Base-by-base conservation (phyloP, 1,140 invertebrate genomes). In the Delia radicum region DNA sequence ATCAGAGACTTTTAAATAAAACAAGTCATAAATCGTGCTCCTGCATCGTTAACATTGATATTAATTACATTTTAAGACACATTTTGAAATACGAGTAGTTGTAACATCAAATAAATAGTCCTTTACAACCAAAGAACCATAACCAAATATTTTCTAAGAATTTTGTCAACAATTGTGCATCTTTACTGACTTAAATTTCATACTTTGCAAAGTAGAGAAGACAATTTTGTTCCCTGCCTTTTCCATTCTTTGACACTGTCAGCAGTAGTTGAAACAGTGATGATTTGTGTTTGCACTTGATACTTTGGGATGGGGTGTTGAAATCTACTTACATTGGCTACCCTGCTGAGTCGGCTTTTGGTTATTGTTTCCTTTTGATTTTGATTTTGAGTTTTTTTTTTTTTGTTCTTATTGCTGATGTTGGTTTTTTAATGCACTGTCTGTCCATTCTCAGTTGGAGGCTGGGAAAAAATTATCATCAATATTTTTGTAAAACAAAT, bases 111-210 rank as follows among this genome's bases (percentile, higher is more conserved):
- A 33, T 10, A 33, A 33, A 33, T 33, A n/a, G 33, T 33, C 33
- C 33, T 33, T 33, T 10, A 10, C 10, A 15, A 15, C n/a, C 24
- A 18, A 7, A 18, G 48, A 55, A 55, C 48, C 29, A 69, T 65
- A 65, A 65, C 62, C 29, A 69, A 69, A 69, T 69, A 69, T 69
- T 69, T 69, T 69, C 65, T 24, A 15, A 69, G 65, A 69, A 69
- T 69, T 69, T 69, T 69, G 29, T 69, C 29, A 69, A 69, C 29
- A 69, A 69, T 37, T 69, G 62, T 63, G 26, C 24, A 27, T 37
- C n/a, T 29, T 31, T 21, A 6, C 13, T 13, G 12, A 15, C 4
- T 42, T 42, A 21, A 21, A 55, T 55, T 18, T 55, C 48, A 55
- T 55, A 6, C 0, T 10, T 24, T 10, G 33, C 13, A 37, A 7